phyloP scores from a whole-genome alignment of 2,797 vertebrate species.

The Tinamus major region DNA sequence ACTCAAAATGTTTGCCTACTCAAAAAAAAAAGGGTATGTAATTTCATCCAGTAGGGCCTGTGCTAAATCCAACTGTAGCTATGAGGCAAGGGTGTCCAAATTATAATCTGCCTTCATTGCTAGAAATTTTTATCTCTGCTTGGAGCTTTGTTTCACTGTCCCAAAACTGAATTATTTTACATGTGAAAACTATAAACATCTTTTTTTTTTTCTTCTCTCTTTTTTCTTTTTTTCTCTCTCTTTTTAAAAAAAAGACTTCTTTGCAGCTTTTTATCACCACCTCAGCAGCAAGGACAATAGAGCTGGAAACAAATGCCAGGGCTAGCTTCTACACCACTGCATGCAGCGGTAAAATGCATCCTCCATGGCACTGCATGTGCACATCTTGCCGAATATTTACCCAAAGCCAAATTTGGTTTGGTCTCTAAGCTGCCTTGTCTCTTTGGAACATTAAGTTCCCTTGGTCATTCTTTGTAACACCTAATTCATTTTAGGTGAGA shows the following conservation, averaged over 20 bases:
- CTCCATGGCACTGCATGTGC: background rate
- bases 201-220: background rate
- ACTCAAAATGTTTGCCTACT: background rate
- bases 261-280: background rate
- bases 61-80: background rate
- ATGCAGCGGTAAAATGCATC: too few relatives aligned
- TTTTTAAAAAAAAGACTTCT: background rate
- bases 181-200: background rate
- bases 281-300: background rate
- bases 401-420: background rate
- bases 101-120: background rate
- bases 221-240: background rate
- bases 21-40: background rate
- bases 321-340: background rate
- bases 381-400: background rate
- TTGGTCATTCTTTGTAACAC: background rate
- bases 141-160: background rate
- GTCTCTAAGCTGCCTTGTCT: background rate
- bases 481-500: background rate
- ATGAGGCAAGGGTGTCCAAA: background rate
- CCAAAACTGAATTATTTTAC: background rate
- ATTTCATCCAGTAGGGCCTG: background rate
- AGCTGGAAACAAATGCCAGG: background rate
- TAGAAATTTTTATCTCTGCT: background rate
- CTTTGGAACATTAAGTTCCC: background rate